Conservation (phyloP, 2,797 vertebrate species). For the Manis pentadactyla region DNA sequence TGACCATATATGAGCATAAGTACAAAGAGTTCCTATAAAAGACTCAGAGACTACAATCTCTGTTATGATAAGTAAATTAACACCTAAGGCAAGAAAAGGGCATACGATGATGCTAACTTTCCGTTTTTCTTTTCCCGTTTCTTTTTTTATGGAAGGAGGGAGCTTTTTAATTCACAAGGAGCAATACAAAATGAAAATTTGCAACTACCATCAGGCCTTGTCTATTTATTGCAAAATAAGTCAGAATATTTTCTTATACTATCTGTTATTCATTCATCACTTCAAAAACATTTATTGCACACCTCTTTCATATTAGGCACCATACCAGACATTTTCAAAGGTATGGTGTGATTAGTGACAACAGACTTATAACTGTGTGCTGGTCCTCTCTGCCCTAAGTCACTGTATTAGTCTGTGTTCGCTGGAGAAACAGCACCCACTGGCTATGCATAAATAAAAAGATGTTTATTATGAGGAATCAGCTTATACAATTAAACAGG, state of each 20-base stretch:
- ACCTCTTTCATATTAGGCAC: not conserved
- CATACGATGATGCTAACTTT: not conserved
- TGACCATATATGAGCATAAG: not conserved
- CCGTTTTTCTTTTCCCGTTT: not conserved
- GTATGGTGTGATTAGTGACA: not conserved
- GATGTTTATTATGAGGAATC: not conserved
- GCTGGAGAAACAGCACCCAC: not conserved
- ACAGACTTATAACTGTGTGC: not conserved
- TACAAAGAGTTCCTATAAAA: constrained; percentile 32
- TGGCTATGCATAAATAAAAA: not conserved
- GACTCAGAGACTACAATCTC: not conserved
- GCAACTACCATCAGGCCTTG: not conserved
- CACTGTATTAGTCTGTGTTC: not conserved
- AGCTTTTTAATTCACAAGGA: not conserved
- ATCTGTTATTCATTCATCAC: not conserved
- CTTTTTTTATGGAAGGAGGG: not conserved
- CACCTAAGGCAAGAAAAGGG: not conserved
- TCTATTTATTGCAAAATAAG: not conserved
- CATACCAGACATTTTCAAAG: not conserved
- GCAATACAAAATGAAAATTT: constrained; percentile 15
- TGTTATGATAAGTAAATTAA: constrained; percentile 44
- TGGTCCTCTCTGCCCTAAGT: not conserved
- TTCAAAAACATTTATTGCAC: not conserved
- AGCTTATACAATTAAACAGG: not conserved
- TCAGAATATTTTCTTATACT: constrained; percentile 12